Evolutionary conservation across 2,797 vertebrate genomes (phyloP).

Genomic region (Anisognathus igniventris): DNA sequence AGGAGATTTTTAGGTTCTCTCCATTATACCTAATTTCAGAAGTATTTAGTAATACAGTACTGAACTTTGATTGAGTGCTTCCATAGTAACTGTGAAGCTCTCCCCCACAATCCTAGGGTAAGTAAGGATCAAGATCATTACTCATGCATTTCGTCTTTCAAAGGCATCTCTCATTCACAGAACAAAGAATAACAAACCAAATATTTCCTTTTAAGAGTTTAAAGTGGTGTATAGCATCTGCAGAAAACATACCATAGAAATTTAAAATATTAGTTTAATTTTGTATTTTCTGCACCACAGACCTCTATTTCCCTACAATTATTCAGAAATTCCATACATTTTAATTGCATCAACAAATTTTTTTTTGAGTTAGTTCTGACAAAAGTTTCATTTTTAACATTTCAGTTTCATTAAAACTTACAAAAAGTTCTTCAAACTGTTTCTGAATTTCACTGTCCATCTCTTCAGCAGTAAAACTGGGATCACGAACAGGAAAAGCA

Average conservation of each 20-base stretch:
- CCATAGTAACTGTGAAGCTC: background rate
- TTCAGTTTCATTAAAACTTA: conserved; percentile 61
- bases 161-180: background rate
- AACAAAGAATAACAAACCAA: background rate
- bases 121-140: background rate
- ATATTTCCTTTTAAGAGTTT: background rate
- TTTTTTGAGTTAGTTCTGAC: background rate
- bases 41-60: background rate
- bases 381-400: background rate
- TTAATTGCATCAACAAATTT: background rate
- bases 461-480: conserved; percentile 72
- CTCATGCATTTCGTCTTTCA: background rate
- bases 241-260: background rate
- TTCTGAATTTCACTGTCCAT: conserved; percentile 86
- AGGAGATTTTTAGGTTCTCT: background rate
- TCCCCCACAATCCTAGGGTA: background rate
- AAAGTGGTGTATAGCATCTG: background rate
- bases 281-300: background rate
- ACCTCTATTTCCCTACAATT: background rate
- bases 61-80: background rate
- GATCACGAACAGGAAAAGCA: conserved; percentile 89
- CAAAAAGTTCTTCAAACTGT: conserved; percentile 90
- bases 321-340: background rate
- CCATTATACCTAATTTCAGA: background rate
- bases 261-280: background rate